Evolutionary conservation across 2,113 vertebrate genomes (phyloP), one percentile per base, ranked within the genome.

Genomic region (Passer domesticus): DNA sequence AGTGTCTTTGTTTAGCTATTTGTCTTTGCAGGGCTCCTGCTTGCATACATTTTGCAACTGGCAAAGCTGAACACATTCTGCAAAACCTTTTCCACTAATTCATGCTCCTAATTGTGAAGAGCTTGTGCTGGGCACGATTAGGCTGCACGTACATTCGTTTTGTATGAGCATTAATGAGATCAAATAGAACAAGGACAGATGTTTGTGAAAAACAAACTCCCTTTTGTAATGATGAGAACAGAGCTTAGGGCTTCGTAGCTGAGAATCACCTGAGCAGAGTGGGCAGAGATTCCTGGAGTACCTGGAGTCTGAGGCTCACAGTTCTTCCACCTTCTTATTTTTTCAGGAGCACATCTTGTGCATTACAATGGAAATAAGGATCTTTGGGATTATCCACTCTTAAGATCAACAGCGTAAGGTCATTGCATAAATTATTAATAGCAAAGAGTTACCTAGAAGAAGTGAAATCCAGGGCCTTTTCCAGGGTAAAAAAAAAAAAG

Each of bases 1-100:
- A 76, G 64, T 68, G 67, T 47, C 59, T 87, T 95, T 96, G 87
- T 97, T 88, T 94, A 95, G 93, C 64, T 83, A 1, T 81, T 94
- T 63, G 35, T 76, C 87, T 96, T 96, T 52, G 39, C 12, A 95
- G 49, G 46, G 49, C 76, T 89, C 87, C 41, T 95, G 46, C 80
- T 94, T 90, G 55, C 87, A 50, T 41, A 13, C 24, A n/a, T 94
- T 70, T 72, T 92, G 60, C 68, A 67, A n/a, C 31, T 87, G 64
- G 59, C n/a, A 88, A 47, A 91, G 82, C 81, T 80, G 82, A 89
- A 55, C 28, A 9, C 28, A 24, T 15, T 52, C 66, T 72, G 68
- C 66, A 80, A 83, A 92, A 47, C 53, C 18, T 66, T 87, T 89
- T 69, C 62, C 22, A 0, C 53, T 82, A 69, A 84, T 91, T 95